These are phyloP conservation scores for Oxycera nigricornis DNA, from an alignment of 2,888 invertebrate genomes.

Conservation along the genomic window DNA sequence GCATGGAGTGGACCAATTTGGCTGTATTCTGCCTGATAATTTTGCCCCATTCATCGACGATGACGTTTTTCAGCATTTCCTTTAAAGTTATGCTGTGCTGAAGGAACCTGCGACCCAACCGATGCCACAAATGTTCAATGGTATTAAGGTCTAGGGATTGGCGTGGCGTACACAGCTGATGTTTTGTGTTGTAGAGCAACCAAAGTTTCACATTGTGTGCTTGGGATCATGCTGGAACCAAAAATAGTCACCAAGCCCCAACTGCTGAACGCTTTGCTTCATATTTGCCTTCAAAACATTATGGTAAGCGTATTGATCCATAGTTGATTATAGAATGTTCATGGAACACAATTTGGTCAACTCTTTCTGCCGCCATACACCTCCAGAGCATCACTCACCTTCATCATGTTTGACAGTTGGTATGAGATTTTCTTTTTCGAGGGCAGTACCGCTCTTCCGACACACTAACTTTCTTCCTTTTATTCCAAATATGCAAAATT, in stretches of 20 bases:
- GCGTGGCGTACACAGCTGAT: slow-evolving; percentile 39
- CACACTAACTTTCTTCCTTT: slow-evolving; percentile 34
- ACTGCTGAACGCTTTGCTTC: not conserved
- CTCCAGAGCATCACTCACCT: slow-evolving; percentile 42
- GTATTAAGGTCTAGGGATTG: slow-evolving; percentile 40
- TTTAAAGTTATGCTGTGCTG: slow-evolving; percentile 28
- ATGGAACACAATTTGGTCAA: slow-evolving; percentile 26
- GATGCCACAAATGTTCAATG: slow-evolving; percentile 46
- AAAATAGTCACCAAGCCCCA: not conserved
- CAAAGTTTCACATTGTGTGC: slow-evolving; percentile 37
- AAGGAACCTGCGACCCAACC: slow-evolving; percentile 32
- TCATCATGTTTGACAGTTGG: slow-evolving; percentile 44
- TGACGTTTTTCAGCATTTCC: not conserved
- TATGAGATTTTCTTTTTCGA: slow-evolving; percentile 24
- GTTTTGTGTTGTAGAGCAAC: slow-evolving; percentile 10
- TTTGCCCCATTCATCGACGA: slow-evolving; percentile 31
- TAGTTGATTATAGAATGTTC: slow-evolving; percentile 37
- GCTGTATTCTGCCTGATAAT: slow-evolving; percentile 14
- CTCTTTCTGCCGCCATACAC: slow-evolving; percentile 36
- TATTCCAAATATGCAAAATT: slow-evolving; percentile 39
- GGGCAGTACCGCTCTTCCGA: slow-evolving; percentile 29
- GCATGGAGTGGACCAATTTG: slow-evolving; percentile 21
- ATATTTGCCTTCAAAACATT: slow-evolving; percentile 34
- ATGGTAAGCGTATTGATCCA: slow-evolving; percentile 23
- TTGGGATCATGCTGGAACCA: slow-evolving; percentile 43